Evolutionary conservation across 2,888 invertebrate genomes (phyloP), one percentile per base, ranked within the genome.

Genomic region (Falcaria lacertinaria): DNA sequence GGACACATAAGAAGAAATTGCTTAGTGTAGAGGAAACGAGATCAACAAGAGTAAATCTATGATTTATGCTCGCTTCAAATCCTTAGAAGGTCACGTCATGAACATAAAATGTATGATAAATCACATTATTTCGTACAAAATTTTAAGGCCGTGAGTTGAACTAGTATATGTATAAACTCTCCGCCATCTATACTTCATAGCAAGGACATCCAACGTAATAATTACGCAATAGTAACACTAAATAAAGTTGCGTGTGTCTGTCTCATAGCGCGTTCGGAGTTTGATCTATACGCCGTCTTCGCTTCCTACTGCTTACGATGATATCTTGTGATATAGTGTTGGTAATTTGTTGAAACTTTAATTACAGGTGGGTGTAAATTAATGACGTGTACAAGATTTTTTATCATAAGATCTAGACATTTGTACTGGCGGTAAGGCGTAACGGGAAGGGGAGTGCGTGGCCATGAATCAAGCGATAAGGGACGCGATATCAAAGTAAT

Each of bases 341-440:
- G 65, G 74, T 78, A 77, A 86, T 88, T 86, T 83, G 82, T 84
- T 77, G 76, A 74, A 76, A 70, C 73, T 77, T 80, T 84, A 86
- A 87, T 86, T 82, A 81, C 69, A 69, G 69, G 58, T 58, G 57
- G 65, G 64, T 56, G 76, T 76, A 74, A 72, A 79, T 83, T 78
- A 81, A 80, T 80, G 72, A 70, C 69, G 74, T 71, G 64, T 69
- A 64, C 64, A 64, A 64, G 69, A 67, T 71, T 83, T 80, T 72
- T 61, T 62, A 62, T 64, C 54, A 48, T 39, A 44, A 19, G 35
- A 35, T 35, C 35, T 35, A 35, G 19, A 22, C 32, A 28, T 32
- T 19, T 46, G 7, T 49, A 47, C 16, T 15, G 22, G 22, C 22
- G 38, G 45, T 46, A 45, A 35, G 33, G 35, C 33, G 38, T 36